phyloP scores from a whole-genome alignment of 64 coral and sea anemone species.

The Montipora sp. region DNA sequence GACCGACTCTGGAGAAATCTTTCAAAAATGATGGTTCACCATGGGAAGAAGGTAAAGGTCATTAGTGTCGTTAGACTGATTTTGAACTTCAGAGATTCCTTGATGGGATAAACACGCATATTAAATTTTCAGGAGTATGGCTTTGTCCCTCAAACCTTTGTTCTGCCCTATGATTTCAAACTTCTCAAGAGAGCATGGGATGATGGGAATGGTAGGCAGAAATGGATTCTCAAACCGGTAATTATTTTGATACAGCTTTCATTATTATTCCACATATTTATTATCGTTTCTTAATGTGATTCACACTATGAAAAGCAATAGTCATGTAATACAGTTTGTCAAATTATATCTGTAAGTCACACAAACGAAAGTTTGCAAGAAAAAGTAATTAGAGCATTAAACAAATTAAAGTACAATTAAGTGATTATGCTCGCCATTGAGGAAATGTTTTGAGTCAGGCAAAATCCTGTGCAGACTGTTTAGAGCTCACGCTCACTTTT shows the following conservation, averaged over 20 bases:
- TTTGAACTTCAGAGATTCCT: not conserved
- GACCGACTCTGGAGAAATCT: slow-evolving; percentile 98
- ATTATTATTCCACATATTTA: not conserved
- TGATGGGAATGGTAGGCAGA: slow-evolving; percentile 86
- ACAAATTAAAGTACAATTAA: no score
- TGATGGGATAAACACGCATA: not conserved
- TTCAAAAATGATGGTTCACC: slow-evolving; percentile 83
- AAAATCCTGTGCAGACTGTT: no score
- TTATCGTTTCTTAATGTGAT: no score
- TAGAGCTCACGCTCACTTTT: no score
- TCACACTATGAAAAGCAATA: no score
- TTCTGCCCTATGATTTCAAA: slow-evolving; percentile 96
- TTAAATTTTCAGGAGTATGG: slow-evolving; percentile 86
- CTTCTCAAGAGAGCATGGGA: slow-evolving; percentile 96
- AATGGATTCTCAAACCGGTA: slow-evolving; percentile 99
- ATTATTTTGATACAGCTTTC: not conserved
- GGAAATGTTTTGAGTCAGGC: no score
- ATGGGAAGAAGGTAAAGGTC: slow-evolving; percentile 84
- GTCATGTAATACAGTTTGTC: no score
- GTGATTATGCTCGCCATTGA: no score
- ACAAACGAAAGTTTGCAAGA: no score
- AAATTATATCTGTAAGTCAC: no score
- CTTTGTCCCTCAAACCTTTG: slow-evolving; percentile 93
- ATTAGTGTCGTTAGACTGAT: no score
- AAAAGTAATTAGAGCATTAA: no score